These are phyloP conservation scores for Drosophila acutilabella DNA, from an alignment of 2,888 invertebrate genomes.

Conservation along the genomic window DNA sequence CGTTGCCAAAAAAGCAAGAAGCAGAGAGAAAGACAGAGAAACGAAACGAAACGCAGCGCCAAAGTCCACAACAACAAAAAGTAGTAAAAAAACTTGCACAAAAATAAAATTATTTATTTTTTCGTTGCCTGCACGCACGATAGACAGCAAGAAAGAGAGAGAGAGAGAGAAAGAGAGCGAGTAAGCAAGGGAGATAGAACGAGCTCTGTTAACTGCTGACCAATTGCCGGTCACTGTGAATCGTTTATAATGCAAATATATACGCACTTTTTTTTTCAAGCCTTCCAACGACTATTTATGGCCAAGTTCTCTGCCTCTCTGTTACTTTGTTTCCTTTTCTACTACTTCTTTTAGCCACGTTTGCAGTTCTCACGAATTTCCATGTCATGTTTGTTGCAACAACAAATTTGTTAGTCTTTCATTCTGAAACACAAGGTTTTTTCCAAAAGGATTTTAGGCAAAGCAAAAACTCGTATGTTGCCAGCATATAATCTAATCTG, in stretches of 20 bases:
- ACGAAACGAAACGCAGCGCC: conserved; percentile 73
- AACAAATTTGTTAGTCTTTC: background rate
- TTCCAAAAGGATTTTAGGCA: background rate
- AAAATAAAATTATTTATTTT: conserved; percentile 80
- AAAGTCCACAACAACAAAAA: conserved; percentile 52
- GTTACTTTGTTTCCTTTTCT: background rate
- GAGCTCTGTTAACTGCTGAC: conserved; percentile 29
- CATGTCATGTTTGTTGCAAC: conserved; percentile 13
- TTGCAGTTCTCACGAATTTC: conserved; percentile 32
- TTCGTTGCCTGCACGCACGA: conserved; percentile 64
- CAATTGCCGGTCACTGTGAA: conserved; percentile 43
- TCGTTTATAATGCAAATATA: conserved; percentile 76
- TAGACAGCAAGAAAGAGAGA: conserved; percentile 6
- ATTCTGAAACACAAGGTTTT: background rate
- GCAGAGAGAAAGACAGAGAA: conserved; percentile 11
- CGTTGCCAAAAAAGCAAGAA: conserved; percentile 33
- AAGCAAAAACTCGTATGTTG: conserved; percentile 10
- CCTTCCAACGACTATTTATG: conserved; percentile 55
- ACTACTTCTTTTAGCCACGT: conserved; percentile 32
- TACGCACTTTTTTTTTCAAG: conserved; percentile 62
- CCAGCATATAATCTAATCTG: conserved; percentile 48
- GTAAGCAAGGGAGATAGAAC: background rate
- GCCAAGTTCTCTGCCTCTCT: conserved; percentile 25
- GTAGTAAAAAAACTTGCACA: conserved; percentile 75
- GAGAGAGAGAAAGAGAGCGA: background rate